These are phyloP conservation scores for Girardinichthys multiradiatus DNA, from an alignment of 2,113 vertebrate genomes.

Conservation along the genomic window DNA sequence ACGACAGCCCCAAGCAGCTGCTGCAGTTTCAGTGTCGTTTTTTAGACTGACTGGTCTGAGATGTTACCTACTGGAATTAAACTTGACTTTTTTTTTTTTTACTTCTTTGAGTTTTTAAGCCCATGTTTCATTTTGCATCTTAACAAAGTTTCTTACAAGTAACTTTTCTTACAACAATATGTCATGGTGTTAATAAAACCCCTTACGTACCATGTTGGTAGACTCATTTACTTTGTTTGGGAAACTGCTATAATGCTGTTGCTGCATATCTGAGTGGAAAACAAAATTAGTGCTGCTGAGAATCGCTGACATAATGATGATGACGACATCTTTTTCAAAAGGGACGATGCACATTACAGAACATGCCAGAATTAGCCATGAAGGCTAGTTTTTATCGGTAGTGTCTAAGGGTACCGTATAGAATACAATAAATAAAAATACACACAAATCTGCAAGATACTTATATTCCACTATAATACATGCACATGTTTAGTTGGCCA, in stretches of 20 bases:
- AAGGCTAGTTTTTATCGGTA: no score
- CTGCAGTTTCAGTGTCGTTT: not conserved
- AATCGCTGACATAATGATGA: not conserved
- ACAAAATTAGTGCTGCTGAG: not conserved
- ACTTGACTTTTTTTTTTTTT: not conserved
- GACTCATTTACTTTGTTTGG: not conserved
- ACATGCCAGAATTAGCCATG: no score
- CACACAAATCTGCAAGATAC: no score
- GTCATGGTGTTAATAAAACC: not conserved
- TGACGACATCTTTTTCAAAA: no score
- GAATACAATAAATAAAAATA: no score
- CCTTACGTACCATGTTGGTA: not conserved
- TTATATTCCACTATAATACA: no score
- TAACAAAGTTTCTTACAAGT: not conserved
- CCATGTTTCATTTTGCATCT: not conserved
- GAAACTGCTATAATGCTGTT: not conserved
- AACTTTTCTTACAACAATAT: not conserved
- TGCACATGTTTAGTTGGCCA: not conserved
- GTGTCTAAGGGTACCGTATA: no score
- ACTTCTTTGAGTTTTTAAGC: not conserved
- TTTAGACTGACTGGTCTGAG: not conserved
- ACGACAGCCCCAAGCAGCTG: not conserved
- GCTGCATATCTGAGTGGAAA: no score
- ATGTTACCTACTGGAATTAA: not conserved
- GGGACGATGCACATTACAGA: no score